Evolutionary conservation across 2,113 vertebrate species (phyloP), one percentile per base, ranked within the genome.

Genomic region (Sula dactylatra): DNA sequence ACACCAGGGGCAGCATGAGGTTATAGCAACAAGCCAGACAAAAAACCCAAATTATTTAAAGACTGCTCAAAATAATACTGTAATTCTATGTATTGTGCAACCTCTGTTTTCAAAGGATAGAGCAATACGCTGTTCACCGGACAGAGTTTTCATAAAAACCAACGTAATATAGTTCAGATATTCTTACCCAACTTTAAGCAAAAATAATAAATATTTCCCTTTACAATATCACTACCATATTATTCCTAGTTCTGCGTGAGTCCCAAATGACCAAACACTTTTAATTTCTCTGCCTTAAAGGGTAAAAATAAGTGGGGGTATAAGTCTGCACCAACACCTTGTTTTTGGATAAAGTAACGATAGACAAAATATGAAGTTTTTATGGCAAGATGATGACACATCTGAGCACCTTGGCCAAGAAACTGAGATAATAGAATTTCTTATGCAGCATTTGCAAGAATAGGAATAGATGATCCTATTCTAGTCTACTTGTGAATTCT

Each of bases 1-100:
- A 86, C 69, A 64, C 27, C 0, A 0, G 34, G 59, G 55, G 14
- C 38, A 94, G 20, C 38, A 71, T 38, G 31, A 81, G 69, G 67
- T 82, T 95, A 88, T 44, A 95, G 42, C 59, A 93, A 62, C 64
- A 81, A 92, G 59, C 16, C 67, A 86, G 72, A 71, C 50, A 88
- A 84, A 96, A 96, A 78, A 7, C 9, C 42, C 38, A 88, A 81
- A 74, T 86, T 94, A 86, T 95, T 92, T 79, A 88, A 92, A 94
- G 45, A 52, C 80, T 67, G 64, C 40, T 90, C 64, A 92, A 88
- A 94, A 94, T 74, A 93, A 94, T 88, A 88, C 17, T 70, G 38
- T 94, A 81, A 81, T 82, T 93, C 80, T 81, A 86, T 52, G 64
- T 92, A 9, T 34, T 78, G 44, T 83, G n/a, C 10, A 65, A 81